phyloP scores from a whole-genome alignment of 1,140 invertebrate species.

The Bombus impatiens region DNA sequence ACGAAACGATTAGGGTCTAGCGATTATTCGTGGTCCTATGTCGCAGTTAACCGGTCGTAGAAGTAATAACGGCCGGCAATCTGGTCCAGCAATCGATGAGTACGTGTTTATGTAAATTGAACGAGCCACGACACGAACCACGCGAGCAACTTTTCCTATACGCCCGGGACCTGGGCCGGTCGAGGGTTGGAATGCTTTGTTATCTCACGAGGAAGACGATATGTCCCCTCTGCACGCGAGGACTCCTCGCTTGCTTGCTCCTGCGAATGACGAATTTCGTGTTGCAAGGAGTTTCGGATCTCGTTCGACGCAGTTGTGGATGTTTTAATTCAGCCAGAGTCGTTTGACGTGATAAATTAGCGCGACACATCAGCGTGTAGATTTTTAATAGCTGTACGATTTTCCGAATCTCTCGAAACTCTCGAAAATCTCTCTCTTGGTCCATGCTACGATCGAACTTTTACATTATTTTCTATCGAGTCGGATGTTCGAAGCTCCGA shows the following conservation, averaged over 20 bases:
- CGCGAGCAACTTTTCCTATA: slow-evolving; percentile 71
- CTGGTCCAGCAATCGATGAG: slow-evolving; percentile 79
- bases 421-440: too few species aligned
- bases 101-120: slow-evolving; percentile 81
- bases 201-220: slow-evolving; percentile 52
- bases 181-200: slow-evolving; percentile 52
- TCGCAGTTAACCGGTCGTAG: slow-evolving; percentile 73
- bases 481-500: too few species aligned
- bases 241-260: background rate
- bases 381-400: too few species aligned
- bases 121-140: slow-evolving; percentile 76
- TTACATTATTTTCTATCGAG: too few species aligned
- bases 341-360: background rate
- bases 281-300: background rate
- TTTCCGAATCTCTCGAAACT: too few species aligned
- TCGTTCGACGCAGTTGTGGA: background rate
- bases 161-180: slow-evolving; percentile 51
- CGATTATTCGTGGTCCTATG: slow-evolving; percentile 66
- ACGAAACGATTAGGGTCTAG: slow-evolving; percentile 63
- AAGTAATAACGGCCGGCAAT: slow-evolving; percentile 79
- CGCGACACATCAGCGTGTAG: too few species aligned
- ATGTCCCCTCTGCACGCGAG: slow-evolving; percentile 42
- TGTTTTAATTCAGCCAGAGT: background rate
- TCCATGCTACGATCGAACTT: too few species aligned
- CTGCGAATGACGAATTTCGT: slow-evolving; percentile 7